Base-by-base conservation (phyloP, 92 coral and sea anemone genomes). In the Epizoanthus fatuus region DNA sequence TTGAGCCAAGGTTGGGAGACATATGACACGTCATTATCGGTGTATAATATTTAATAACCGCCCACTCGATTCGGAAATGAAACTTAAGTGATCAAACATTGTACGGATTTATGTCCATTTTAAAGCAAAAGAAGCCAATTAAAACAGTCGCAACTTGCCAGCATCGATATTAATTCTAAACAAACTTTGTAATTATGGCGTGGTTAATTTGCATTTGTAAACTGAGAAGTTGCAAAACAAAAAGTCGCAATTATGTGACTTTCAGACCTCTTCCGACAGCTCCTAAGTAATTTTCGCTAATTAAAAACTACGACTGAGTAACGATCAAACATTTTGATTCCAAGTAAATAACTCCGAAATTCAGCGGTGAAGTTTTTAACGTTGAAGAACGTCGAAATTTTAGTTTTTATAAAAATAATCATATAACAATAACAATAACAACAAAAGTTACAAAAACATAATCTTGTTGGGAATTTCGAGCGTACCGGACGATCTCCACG, bases 131-230 rank as follows among this genome's bases (percentile, higher is more conserved):
- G 15, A 70, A 70, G 75, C 57, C 75, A 70, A 70, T 70, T 70
- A 70, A 17, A 52, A 40, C 56, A 70, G 13, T 12, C 15, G 5
- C 4, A 70, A 70, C 45, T 70, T 70, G 57, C 35, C 57, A 47
- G n/a, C 47, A 3, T 5, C 39, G 70, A 12, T 5, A 35, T 65
- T 65, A 65, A 9, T 37, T 32, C 20, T 39, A 32, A 37, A 67
- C 47, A 62, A 62, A 9, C 32, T 67, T 11, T 12, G 72, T 35
- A 38, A 67, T 67, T 4, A 70, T 70, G 32, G 75, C 25, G 37
- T 70, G 57, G 57, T n/a, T 70, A 42, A 70, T 70, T 70, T 70
- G 75, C 75, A 70, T 70, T 14, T 70, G 56, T 12, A 70, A 70
- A 67, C 72, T 20, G 5, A 4, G 32, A 10, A 64, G n/a, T 39